A percentile compares a stretch with the other conserved stretches of the same genome.
phyloP scores from a whole-genome alignment of 2,113 vertebrate species.

The Pluvialis apricaria region DNA sequence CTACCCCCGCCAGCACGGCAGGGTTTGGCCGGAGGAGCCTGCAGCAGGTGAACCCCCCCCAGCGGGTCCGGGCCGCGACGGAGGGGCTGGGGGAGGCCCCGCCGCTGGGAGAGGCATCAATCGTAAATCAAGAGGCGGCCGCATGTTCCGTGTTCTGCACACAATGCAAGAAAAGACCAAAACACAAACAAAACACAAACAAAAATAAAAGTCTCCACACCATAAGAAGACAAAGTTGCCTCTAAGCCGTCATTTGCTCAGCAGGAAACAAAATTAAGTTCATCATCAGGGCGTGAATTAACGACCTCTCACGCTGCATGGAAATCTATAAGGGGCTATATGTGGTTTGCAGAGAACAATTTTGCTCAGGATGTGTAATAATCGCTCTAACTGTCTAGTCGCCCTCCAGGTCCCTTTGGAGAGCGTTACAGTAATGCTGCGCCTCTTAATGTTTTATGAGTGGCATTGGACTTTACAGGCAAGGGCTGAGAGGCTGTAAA shows the following conservation, averaged over 20 bases:
- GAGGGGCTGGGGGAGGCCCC: background rate
- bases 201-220: background rate
- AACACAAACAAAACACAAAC: background rate
- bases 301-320: conserved; percentile 43
- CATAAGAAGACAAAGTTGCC: conserved; percentile 27
- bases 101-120: background rate
- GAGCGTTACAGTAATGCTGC: conserved; percentile 10
- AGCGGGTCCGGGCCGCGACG: background rate
- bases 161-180: background rate
- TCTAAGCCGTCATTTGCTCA: conserved; percentile 42
- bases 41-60: background rate
- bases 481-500: conserved; percentile 41
- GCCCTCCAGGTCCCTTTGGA: conserved; percentile 47
- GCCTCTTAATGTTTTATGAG: conserved; percentile 44
- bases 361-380: conserved; percentile 29
- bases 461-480: conserved; percentile 20
- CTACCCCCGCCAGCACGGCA: background rate
- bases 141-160: background rate
- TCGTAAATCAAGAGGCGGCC: background rate
- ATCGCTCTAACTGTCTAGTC: background rate
- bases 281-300: conserved; percentile 61
- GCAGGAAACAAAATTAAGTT: conserved; percentile 61
- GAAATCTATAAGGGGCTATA: conserved; percentile 31
- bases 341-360: conserved; percentile 37
- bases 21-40: background rate